These are phyloP conservation scores for Mylabris phalerata DNA, from an alignment of 1,140 invertebrate species.

Conservation along the genomic window DNA sequence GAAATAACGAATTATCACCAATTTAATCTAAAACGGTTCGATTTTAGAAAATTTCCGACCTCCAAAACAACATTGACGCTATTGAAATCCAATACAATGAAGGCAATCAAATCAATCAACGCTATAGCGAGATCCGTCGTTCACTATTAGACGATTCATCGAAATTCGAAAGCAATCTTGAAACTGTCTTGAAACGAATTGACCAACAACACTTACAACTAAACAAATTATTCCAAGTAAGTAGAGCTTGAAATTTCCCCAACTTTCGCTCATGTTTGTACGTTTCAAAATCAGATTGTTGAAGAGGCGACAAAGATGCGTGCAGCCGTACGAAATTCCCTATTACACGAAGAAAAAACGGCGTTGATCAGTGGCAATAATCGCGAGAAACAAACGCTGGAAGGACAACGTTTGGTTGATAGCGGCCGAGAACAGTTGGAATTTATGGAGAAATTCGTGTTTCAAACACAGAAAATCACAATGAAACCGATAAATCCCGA, in stretches of 20 bases:
- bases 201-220: slow-evolving; percentile 45
- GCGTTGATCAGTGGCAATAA: slow-evolving; percentile 55
- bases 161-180: slow-evolving; percentile 63
- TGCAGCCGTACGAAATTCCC: slow-evolving; percentile 55
- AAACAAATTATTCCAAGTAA: too few species aligned
- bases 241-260: too few species aligned
- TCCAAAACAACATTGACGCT: slow-evolving; percentile 70
- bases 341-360: slow-evolving; percentile 59
- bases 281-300: slow-evolving; percentile 17
- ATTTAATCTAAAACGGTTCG: too few species aligned
- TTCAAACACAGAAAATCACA: slow-evolving; percentile 42
- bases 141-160: slow-evolving; percentile 63
- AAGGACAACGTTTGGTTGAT: slow-evolving; percentile 58
- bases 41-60: slow-evolving; percentile 31
- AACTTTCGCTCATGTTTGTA: too few species aligned
- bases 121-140: slow-evolving; percentile 63
- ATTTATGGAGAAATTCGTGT: slow-evolving; percentile 62
- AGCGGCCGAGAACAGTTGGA: slow-evolving; percentile 62
- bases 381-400: slow-evolving; percentile 54
- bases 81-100: slow-evolving; percentile 72
- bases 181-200: slow-evolving; percentile 58
- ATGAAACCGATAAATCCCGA: slow-evolving; percentile 36
- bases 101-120: slow-evolving; percentile 68
- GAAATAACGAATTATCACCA: slow-evolving; percentile 38
- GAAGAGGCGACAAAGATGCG: slow-evolving; percentile 61